Percentiles rank a stretch among this genome's conserved stretches.
These are phyloP conservation scores for Bubalus kerabau DNA, from an alignment of 2,113 vertebrate species.

Conservation along the genomic window DNA sequence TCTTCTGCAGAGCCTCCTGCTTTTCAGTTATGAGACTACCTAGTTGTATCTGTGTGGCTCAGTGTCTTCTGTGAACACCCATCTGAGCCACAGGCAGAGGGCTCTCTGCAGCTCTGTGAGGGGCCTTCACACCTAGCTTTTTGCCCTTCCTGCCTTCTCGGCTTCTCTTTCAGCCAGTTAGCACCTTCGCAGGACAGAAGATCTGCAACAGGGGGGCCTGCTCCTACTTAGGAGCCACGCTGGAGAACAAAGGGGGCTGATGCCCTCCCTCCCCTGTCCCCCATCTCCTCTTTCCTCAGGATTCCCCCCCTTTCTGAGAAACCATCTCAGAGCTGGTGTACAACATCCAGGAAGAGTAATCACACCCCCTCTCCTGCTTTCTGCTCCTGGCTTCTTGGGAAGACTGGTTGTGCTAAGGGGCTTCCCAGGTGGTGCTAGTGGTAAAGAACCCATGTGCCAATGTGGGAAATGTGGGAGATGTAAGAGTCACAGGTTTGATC, in stretches of 20 bases:
- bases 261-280: no score
- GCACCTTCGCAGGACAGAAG: background rate
- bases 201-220: background rate
- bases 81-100: background rate
- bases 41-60: background rate
- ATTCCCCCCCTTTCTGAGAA: background rate
- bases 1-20: background rate
- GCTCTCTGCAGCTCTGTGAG: background rate
- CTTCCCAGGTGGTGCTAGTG: background rate
- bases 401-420: background rate
- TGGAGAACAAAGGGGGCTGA: background rate
- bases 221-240: background rate
- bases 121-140: conserved; percentile 12
- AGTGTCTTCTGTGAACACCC: background rate
- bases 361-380: background rate
- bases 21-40: background rate
- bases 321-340: background rate
- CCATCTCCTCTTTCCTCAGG: background rate
- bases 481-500: background rate
- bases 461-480: background rate
- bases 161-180: conserved; percentile 21
- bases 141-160: background rate
- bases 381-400: background rate
- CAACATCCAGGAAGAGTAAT: background rate
- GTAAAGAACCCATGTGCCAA: background rate